Evolutionary conservation across 2,888 invertebrate genomes (phyloP), one percentile per base, ranked within the genome.

Genomic region (Agrochola macilenta): DNA sequence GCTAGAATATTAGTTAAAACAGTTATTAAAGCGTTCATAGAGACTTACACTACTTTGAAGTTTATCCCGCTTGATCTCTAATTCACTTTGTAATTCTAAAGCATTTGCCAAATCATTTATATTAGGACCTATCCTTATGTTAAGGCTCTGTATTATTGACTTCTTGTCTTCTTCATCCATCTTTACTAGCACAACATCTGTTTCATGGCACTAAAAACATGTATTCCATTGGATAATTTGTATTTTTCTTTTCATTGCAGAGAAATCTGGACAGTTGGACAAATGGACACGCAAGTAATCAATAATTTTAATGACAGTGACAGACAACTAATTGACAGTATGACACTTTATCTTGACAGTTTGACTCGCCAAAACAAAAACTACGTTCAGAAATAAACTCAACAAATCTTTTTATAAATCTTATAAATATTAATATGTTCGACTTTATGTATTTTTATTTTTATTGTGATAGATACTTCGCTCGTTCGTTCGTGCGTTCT

Each of bases 101-200:
- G 93, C 92, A 80, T 86, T 89, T 23, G 81, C 75, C 82, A 96
- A 90, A 84, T 95, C 93, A 85, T 93, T 93, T 52, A 96, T 93
- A 91, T 97, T 95, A 70, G 90, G 87, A 54, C 96, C 97, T 83
- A 97, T 93, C 89, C 91, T 93, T 52, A 92, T 76, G 88, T 96
- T 95, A 43, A 96, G 90, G 76, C 93, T 94, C 90, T 95, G 94
- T 91, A 97, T 95, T 89, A 97, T 96, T 87, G 92, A 93, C 89
- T 95, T 96, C 92, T 96, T 96, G 2, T 92, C 87, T 60, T 96
- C 95, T 76, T 94, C 94, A 79, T 87, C 78, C 85, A 90, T 76
- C 5, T 74, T 88, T 68, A 73, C 43, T 23, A 46, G 11, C 20
- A 35, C 11, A 60, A 46, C n/a, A 60, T 58, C 20, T 26, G 65